phyloP scores from a whole-genome alignment of 2,888 invertebrate species.

The Resseliella maxima region DNA sequence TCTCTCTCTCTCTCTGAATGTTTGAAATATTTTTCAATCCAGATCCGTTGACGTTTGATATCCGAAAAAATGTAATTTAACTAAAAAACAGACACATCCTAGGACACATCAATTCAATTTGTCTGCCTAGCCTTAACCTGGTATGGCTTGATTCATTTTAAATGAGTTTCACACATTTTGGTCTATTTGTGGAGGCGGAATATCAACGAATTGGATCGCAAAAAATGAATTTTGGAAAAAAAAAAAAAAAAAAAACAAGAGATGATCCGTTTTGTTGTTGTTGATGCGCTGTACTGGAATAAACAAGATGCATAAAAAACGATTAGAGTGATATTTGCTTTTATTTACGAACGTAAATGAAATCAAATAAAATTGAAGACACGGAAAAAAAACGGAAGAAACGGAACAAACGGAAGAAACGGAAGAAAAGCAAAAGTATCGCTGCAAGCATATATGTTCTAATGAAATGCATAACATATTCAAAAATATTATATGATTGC shows the following conservation, averaged over 20 bases:
- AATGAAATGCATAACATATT: constrained; percentile 41
- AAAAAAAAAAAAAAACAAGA: not conserved
- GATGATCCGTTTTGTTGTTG: not conserved
- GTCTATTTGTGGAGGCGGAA: not conserved
- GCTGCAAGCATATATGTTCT: not conserved
- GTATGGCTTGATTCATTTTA: not conserved
- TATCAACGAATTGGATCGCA: not conserved
- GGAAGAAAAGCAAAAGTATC: not conserved
- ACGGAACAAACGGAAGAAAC: not conserved
- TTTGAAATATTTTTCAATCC: not conserved
- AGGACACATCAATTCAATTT: not conserved
- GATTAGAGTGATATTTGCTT: not conserved
- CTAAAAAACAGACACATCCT: not conserved
- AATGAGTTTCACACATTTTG: not conserved
- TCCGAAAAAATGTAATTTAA: not conserved
- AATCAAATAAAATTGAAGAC: no score
- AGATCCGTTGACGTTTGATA: not conserved
- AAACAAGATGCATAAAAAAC: not conserved
- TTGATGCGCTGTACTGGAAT: not conserved
- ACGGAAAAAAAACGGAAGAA: not conserved
- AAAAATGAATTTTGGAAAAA: not conserved
- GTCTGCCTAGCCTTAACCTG: not conserved
- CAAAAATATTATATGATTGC: constrained; percentile 20
- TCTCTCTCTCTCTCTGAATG: no score
- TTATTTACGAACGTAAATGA: not conserved